Evolutionary conservation across 2,113 vertebrate genomes (phyloP).

Genomic region (Rhagologus leucostigma): DNA sequence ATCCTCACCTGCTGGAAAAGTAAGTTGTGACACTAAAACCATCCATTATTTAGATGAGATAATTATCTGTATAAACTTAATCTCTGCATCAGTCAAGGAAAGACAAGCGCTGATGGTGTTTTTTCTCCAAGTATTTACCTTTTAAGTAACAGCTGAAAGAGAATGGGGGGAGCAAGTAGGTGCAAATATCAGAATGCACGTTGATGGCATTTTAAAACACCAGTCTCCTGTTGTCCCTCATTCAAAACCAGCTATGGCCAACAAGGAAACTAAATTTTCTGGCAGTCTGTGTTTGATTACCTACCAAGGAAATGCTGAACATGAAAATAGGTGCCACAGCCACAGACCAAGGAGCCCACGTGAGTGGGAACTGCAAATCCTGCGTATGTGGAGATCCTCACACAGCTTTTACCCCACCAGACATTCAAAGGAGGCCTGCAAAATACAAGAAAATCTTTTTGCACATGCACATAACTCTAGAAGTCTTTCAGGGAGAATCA

Average conservation of each 20-base stretch:
- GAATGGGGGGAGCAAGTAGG: neutral
- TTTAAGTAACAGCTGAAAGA: neutral
- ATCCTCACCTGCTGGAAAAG: neutral
- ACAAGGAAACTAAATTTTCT: neutral
- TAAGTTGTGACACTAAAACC: neutral
- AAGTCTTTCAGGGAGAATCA: neutral
- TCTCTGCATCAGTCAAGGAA: neutral
- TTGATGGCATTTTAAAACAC: neutral
- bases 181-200: neutral
- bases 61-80: neutral
- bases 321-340: neutral
- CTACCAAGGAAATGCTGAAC: neutral
- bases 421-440: neutral
- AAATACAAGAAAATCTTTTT: neutral
- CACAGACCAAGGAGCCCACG: fast-evolving
- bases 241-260: neutral
- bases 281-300: neutral
- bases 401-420: neutral
- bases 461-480: fast-evolving
- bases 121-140: neutral
- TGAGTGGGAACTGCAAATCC: neutral
- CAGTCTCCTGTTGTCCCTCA: neutral
- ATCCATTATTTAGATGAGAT: neutral
- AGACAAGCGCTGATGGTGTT: neutral
- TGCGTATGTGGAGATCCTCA: neutral